Evolutionary conservation across 2,888 invertebrate genomes (phyloP).

Genomic region (Lagria hirta): DNA sequence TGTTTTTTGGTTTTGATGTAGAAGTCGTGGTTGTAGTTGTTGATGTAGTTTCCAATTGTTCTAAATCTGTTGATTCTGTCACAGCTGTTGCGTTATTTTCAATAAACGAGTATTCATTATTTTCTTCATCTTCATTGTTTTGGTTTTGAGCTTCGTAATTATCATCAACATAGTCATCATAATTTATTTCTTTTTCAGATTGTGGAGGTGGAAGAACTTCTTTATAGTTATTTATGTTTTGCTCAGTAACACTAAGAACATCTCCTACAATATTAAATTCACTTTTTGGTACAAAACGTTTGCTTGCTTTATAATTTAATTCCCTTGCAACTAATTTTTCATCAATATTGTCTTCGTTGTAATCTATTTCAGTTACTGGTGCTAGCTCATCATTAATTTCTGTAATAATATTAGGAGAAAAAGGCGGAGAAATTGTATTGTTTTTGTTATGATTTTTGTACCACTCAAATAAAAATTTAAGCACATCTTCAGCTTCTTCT

Average conservation of each 20-base stretch:
- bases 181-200: conserved; percentile 3
- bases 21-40: background rate
- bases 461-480: conserved; percentile 51
- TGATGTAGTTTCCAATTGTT: background rate
- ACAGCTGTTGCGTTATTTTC: too few relatives aligned
- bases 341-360: too few relatives aligned
- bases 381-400: conserved; percentile 45
- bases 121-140: conserved; percentile 10
- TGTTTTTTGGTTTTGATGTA: too few relatives aligned
- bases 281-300: conserved; percentile 31
- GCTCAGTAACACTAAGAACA: conserved; percentile 23
- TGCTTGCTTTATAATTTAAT: conserved; percentile 24
- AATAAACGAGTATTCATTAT: too few relatives aligned
- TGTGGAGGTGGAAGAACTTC: too few relatives aligned
- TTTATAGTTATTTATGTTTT: conserved; percentile 1
- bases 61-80: too few relatives aligned
- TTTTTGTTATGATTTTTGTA: conserved; percentile 43
- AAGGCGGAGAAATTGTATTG: conserved; percentile 37
- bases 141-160: conserved; percentile 45
- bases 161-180: conserved; percentile 47
- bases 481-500: conserved; percentile 48
- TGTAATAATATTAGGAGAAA: conserved; percentile 42
- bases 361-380: conserved; percentile 15
- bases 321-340: too few relatives aligned
- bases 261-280: conserved; percentile 36